These are phyloP conservation scores for Microdon myrmicae DNA, from an alignment of 2,888 invertebrate species.

Conservation along the genomic window DNA sequence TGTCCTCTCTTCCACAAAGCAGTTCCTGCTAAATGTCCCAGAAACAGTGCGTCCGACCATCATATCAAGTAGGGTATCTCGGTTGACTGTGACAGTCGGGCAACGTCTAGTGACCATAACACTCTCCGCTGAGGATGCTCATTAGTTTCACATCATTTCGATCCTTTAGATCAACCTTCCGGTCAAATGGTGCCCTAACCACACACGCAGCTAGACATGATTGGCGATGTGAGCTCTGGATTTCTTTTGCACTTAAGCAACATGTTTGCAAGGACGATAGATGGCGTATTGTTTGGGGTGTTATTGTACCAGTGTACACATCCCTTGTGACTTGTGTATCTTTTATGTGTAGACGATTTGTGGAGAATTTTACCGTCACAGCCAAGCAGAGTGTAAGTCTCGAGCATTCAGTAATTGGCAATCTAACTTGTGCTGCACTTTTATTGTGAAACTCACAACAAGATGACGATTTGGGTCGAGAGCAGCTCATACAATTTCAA, in stretches of 20 bases:
- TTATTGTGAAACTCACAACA: conserved; percentile 12
- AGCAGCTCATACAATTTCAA: no score
- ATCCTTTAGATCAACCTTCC: conserved; percentile 5
- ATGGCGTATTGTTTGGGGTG: no score
- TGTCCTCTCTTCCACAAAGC: conserved; percentile 41
- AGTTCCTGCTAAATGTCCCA: conserved; percentile 36
- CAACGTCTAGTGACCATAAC: conserved; percentile 4
- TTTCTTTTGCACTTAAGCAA: no score
- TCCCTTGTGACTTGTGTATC: background rate
- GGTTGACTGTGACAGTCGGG: background rate
- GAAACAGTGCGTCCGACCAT: conserved; percentile 22
- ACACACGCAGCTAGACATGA: background rate
- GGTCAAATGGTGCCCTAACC: background rate
- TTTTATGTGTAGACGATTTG: conserved; percentile 15
- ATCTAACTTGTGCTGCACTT: conserved; percentile 22
- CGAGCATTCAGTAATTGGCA: conserved; percentile 27
- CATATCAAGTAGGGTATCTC: conserved; percentile 8
- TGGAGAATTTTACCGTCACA: conserved; percentile 25
- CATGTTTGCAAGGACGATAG: no score
- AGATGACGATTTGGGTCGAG: no score
- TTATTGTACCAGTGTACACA: no score
- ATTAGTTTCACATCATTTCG: conserved; percentile 49
- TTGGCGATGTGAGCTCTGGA: no score
- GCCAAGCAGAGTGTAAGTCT: conserved; percentile 2
- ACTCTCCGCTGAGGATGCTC: conserved; percentile 32